phyloP scores from a whole-genome alignment of 53 echinoderm and acorn worm species.

The Paracentrotus lividus region DNA sequence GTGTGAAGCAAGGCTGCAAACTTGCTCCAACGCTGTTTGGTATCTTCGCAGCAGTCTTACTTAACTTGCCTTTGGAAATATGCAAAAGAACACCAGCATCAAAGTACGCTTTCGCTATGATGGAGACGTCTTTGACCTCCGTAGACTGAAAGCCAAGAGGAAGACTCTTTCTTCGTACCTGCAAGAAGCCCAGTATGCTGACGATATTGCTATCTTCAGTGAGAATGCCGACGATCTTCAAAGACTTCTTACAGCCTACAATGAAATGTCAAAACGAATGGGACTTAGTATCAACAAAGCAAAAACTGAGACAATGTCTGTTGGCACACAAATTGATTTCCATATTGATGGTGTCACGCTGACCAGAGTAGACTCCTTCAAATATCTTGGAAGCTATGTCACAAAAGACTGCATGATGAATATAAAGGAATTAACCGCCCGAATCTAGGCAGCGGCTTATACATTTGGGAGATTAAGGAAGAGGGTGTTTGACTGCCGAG shows the following conservation, averaged over 20 bases:
- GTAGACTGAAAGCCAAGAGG: background rate
- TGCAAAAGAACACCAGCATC: too few species aligned
- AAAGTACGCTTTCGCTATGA: background rate
- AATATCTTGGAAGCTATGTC: slow-evolving; percentile 49
- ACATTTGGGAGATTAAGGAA: too few species aligned
- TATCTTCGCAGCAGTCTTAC: background rate
- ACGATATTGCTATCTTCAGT: background rate
- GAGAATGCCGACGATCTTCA: background rate
- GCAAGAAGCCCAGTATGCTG: background rate
- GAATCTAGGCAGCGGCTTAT: too few species aligned
- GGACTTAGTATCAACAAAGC: too few species aligned
- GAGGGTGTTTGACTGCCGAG: background rate
- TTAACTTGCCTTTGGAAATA: too few species aligned
- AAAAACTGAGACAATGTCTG: too few species aligned
- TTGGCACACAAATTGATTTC: too few species aligned
- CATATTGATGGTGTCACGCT: slow-evolving; percentile 4
- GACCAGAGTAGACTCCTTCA: slow-evolving; percentile 54
- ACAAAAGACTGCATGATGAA: slow-evolving; percentile 34
- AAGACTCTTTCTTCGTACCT: too few species aligned
- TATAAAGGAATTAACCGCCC: too few species aligned
- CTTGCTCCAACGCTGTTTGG: background rate
- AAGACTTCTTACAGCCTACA: too few species aligned
- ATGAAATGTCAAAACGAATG: too few species aligned
- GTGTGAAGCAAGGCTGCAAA: slow-evolving; percentile 60
- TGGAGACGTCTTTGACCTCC: background rate